Conservation (phyloP, 2,888 invertebrate species). For the Amorpha juglandis region DNA sequence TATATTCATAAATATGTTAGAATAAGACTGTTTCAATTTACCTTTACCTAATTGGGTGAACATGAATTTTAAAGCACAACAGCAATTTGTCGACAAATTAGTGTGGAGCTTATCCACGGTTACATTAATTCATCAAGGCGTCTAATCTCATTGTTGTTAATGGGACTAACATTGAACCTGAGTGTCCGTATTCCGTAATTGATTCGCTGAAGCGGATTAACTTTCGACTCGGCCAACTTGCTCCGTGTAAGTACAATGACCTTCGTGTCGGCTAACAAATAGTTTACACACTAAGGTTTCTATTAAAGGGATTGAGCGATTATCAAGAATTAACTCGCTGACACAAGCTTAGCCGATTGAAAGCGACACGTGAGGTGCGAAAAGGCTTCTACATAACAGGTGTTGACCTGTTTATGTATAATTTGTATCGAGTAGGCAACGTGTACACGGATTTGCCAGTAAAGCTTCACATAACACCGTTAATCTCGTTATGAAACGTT, state of each 20-base stretch:
- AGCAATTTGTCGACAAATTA: constrained; percentile 56
- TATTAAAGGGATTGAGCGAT: constrained; percentile 74
- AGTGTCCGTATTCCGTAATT: constrained; percentile 63
- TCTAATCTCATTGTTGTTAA: constrained; percentile 71
- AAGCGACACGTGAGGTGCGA: constrained; percentile 50
- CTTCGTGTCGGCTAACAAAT: constrained; percentile 59
- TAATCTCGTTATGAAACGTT: constrained; percentile 26
- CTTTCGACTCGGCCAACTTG: constrained; percentile 59
- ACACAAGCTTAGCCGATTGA: constrained; percentile 49
- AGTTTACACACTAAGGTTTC: constrained; percentile 70
- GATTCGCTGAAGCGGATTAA: constrained; percentile 72
- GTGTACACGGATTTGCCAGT: constrained; percentile 35
- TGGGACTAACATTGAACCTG: constrained; percentile 59
- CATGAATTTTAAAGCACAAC: constrained; percentile 17
- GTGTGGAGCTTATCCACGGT: constrained; percentile 59
- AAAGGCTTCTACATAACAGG: constrained; percentile 46
- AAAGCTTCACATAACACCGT: constrained; percentile 22
- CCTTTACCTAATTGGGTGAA: not conserved
- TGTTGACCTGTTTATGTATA: constrained; percentile 43
- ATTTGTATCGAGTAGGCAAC: constrained; percentile 45
- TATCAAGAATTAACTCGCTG: constrained; percentile 60
- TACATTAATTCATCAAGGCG: constrained; percentile 56
- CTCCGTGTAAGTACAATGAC: constrained; percentile 62
- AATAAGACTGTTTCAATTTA: not conserved
- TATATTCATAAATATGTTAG: not conserved